These are phyloP conservation scores for Fabriciana adippe DNA, from an alignment of 2,888 invertebrate species.

Conservation along the genomic window DNA sequence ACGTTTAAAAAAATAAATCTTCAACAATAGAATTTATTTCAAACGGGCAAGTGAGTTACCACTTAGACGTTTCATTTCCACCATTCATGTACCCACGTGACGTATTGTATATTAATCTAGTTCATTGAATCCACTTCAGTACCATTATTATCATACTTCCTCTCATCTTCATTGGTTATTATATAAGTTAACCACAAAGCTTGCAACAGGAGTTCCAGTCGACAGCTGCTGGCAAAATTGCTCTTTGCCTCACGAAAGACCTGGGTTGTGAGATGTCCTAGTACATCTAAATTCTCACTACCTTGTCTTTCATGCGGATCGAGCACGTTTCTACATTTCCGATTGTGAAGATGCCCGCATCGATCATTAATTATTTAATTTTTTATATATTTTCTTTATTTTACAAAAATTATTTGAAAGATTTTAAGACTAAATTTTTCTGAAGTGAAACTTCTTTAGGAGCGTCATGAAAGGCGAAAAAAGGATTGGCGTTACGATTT, in stretches of 20 bases:
- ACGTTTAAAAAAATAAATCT: no score
- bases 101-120: background rate
- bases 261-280: conserved; percentile 98
- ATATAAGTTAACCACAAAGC: background rate
- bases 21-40: background rate
- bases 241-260: conserved; percentile 93
- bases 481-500: no score
- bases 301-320: conserved; percentile 98
- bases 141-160: background rate
- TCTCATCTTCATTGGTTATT: background rate
- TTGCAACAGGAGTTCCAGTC: conserved; percentile 21
- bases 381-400: no score
- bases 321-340: conserved; percentile 58
- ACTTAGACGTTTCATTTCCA: background rate
- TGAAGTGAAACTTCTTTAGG: no score
- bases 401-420: no score
- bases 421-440: no score
- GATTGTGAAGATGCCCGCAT: conserved; percentile 21
- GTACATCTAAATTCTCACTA: conserved; percentile 90
- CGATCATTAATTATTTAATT: no score
- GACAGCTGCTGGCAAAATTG: conserved; percentile 40
- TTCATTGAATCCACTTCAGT: background rate
- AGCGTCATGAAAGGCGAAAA: no score
- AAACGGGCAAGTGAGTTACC: background rate
- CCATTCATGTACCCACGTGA: background rate